A percentile compares a stretch with the other conserved stretches of the same genome.
Evolutionary conservation across 2,888 invertebrate genomes (phyloP).

Genomic region (Celastrina argiolus): DNA sequence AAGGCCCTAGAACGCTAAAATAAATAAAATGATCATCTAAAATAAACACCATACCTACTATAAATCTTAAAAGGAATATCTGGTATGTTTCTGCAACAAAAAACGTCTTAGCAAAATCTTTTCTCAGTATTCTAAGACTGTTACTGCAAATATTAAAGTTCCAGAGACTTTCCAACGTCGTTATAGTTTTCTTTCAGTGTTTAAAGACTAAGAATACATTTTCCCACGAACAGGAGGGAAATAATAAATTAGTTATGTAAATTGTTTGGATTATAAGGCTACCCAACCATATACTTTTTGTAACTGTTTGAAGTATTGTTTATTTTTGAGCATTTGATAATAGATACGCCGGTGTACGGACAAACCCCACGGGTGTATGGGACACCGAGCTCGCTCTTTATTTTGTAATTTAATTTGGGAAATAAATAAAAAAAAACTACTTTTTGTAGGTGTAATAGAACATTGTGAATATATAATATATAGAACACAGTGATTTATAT

Average conservation of each 20-base stretch:
- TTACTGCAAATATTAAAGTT: slow-evolving; percentile 19
- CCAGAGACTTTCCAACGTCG: slow-evolving; percentile 10
- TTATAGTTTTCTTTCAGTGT: slow-evolving; percentile 5
- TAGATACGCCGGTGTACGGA: too few relatives aligned
- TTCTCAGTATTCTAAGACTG: neutral
- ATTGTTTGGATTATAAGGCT: slow-evolving; percentile 11
- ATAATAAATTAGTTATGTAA: slow-evolving; percentile 14
- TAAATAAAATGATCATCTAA: neutral
- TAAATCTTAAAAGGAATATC: neutral
- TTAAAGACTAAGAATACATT: slow-evolving; percentile 13
- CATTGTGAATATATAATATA: too few relatives aligned
- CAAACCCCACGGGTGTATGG: too few relatives aligned
- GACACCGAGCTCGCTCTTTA: too few relatives aligned
- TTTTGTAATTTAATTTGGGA: too few relatives aligned
- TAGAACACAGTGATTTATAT: too few relatives aligned
- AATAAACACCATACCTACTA: neutral
- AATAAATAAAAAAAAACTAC: too few relatives aligned
- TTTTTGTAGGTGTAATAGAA: too few relatives aligned
- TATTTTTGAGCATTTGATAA: too few relatives aligned
- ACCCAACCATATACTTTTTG: too few relatives aligned
- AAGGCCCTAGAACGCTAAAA: too few relatives aligned
- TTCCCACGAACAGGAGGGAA: slow-evolving; percentile 5
- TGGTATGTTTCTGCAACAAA: slow-evolving; percentile 15
- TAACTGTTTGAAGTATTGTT: too few relatives aligned
- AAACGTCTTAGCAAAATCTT: slow-evolving; percentile 20